Conservation (phyloP, 2,113 vertebrate genomes). For the Aptenodytes forsteri region DNA sequence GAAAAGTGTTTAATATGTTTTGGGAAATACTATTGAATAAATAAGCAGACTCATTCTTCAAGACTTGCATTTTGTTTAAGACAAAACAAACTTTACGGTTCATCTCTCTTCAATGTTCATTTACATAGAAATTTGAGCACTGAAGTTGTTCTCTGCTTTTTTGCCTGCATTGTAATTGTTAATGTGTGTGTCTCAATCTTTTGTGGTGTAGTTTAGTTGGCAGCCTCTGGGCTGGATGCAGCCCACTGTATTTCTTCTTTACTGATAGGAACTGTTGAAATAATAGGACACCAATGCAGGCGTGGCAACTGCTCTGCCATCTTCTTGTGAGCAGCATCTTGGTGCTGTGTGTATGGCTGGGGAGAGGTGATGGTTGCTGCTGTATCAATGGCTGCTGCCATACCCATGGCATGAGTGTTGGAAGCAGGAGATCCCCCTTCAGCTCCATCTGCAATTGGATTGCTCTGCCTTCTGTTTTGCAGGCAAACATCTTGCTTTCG, state of each 20-base stretch:
- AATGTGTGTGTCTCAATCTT: background rate
- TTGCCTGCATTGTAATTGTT: background rate
- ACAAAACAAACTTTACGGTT: background rate
- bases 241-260: background rate
- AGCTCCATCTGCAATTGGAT: background rate
- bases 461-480: background rate
- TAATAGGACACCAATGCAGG: background rate
- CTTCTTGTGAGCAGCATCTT: background rate
- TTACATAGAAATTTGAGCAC: background rate
- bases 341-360: background rate
- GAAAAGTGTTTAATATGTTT: accelerated
- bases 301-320: background rate
- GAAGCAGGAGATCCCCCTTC: background rate
- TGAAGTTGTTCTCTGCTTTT: background rate
- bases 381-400: background rate
- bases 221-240: background rate
- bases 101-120: background rate
- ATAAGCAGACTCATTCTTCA: background rate
- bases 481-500: background rate
- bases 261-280: background rate
- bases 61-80: background rate
- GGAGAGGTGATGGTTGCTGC: background rate
- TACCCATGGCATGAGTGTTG: background rate
- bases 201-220: background rate
- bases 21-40: background rate